Percentiles rank a stretch among this genome's conserved stretches.
phyloP scores from a whole-genome alignment of 2,888 invertebrate species.

The Strigamia transsilvanica region DNA sequence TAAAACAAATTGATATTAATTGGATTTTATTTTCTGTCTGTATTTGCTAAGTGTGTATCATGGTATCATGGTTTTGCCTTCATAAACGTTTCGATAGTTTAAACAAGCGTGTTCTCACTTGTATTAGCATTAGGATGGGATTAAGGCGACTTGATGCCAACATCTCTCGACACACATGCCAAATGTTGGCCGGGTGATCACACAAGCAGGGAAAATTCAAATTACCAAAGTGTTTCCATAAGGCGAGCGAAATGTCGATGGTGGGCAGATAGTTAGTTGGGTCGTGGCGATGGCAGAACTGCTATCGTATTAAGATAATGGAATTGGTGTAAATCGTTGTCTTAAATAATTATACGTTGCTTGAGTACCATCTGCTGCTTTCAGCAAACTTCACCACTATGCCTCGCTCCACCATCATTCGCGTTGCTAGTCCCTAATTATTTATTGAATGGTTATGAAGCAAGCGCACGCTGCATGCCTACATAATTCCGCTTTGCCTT shows the following conservation, averaged over 20 bases:
- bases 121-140: slow-evolving; percentile 20
- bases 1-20: no score
- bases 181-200: slow-evolving; percentile 16
- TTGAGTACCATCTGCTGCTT: slow-evolving; percentile 20
- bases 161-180: slow-evolving; percentile 24
- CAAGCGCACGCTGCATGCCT: neutral
- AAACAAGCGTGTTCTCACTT: slow-evolving; percentile 15
- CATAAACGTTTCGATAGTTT: neutral
- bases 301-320: slow-evolving; percentile 23
- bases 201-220: neutral
- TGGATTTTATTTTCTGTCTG: no score
- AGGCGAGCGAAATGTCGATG: slow-evolving; percentile 21
- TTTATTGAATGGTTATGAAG: slow-evolving; percentile 30
- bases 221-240: slow-evolving; percentile 28
- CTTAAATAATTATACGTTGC: slow-evolving; percentile 30
- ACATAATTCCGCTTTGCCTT: neutral
- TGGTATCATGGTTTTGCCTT: neutral
- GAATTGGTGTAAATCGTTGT: slow-evolving; percentile 30
- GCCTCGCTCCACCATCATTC: neutral
- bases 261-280: slow-evolving; percentile 16
- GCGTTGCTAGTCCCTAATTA: slow-evolving; percentile 12
- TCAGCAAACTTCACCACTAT: slow-evolving; percentile 16
- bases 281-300: slow-evolving; percentile 21
- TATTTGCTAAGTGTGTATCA: no score
- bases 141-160: slow-evolving; percentile 16